These are phyloP conservation scores for Muscidifurax raptorellus DNA, from an alignment of 1,140 invertebrate genomes.

Conservation along the genomic window DNA sequence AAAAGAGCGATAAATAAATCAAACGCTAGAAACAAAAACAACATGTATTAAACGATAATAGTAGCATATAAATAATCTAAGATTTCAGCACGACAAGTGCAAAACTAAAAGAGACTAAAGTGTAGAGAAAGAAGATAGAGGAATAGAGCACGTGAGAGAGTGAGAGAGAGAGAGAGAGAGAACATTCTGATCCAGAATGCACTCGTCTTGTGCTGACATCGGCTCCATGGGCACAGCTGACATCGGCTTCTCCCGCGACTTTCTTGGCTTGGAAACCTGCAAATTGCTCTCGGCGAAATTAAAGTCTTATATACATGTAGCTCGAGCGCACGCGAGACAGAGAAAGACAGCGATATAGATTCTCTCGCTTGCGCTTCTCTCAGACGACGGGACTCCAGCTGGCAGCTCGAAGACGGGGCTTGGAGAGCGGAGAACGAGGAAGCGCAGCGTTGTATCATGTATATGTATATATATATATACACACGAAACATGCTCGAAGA, in stretches of 20 bases:
- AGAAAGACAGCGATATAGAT: neutral
- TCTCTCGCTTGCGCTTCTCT: neutral
- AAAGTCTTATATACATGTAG: slow-evolving; percentile 49
- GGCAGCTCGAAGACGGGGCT: slow-evolving; percentile 37
- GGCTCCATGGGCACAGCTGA: slow-evolving; percentile 17
- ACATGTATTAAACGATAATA: neutral
- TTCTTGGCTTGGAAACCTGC: slow-evolving; percentile 54
- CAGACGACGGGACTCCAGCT: neutral
- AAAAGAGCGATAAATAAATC: slow-evolving; percentile 2
- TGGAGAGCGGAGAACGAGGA: slow-evolving; percentile 34
- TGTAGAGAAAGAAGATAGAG: neutral
- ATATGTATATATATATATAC: no score
- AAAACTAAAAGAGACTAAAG: slow-evolving; percentile 39
- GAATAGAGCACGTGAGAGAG: slow-evolving; percentile 30
- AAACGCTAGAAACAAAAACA: neutral
- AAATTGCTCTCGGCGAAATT: slow-evolving; percentile 60
- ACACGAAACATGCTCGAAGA: slow-evolving; percentile 11
- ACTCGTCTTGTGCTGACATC: slow-evolving; percentile 31
- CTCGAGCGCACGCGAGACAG: neutral
- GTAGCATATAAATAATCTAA: neutral
- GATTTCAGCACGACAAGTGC: neutral
- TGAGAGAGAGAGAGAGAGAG: slow-evolving; percentile 50
- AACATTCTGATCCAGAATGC: slow-evolving; percentile 4
- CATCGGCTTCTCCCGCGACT: slow-evolving; percentile 23
- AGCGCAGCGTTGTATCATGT: neutral